A percentile compares a stretch with the other conserved stretches of the same genome.
Evolutionary conservation across 2,797 vertebrate genomes (phyloP).

Genomic region (Centroberyx gerrardi): DNA sequence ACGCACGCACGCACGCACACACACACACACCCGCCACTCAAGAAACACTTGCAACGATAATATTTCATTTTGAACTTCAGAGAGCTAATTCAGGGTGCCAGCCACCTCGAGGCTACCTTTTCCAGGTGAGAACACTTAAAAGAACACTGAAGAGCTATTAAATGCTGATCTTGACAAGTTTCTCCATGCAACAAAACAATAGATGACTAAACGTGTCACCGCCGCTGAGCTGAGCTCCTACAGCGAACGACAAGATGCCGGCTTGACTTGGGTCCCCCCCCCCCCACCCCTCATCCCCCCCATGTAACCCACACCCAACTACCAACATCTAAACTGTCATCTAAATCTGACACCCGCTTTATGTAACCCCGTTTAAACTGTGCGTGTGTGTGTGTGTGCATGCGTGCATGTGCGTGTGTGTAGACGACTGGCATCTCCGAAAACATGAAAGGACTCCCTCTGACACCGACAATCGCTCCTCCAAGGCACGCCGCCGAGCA

Average conservation of each 20-base stretch:
- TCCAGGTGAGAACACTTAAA: constrained; percentile 85
- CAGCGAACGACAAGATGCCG: constrained; percentile 70
- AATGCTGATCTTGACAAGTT: constrained; percentile 88
- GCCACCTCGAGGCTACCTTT: constrained; percentile 83
- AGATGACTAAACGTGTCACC: constrained; percentile 84
- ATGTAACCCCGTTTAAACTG: constrained; percentile 86
- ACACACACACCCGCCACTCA: constrained; percentile 53
- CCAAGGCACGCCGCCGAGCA: constrained; percentile 82
- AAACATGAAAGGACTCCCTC: constrained; percentile 79
- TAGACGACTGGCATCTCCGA: constrained; percentile 80
- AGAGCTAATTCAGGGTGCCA: constrained; percentile 84
- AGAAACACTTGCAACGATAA: constrained; percentile 63
- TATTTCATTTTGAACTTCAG: constrained; percentile 84
- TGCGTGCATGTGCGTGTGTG: constrained; percentile 64
- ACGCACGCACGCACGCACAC: constrained; percentile 44
- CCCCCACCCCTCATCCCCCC: constrained; percentile 5
- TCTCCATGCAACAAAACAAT: constrained; percentile 84
- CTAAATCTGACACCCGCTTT: constrained; percentile 87
- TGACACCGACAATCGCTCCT: constrained; percentile 85
- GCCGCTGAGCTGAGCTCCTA: constrained; percentile 73
- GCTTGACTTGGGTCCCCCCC: constrained; percentile 51
- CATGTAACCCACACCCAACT: constrained; percentile 66
- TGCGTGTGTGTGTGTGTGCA: constrained; percentile 48
- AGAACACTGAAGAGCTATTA: constrained; percentile 80
- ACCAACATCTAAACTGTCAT: constrained; percentile 85